Base-by-base conservation (phyloP, 2,888 invertebrate genomes). In the Dolomedes plantarius region DNA sequence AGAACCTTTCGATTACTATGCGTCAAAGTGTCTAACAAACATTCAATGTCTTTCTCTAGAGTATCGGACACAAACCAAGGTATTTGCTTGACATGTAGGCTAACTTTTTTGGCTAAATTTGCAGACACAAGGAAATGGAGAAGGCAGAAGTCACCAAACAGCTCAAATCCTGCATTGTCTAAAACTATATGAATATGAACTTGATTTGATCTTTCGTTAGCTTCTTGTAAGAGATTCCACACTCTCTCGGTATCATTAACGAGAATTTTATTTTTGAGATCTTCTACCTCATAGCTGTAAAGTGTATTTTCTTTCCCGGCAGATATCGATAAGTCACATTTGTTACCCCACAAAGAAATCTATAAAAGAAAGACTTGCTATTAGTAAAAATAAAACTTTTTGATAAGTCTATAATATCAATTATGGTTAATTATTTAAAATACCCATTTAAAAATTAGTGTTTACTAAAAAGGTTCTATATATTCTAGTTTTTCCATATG, bases 61-160 rank as follows among this genome's bases (percentile, higher is more conserved):
- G 95, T 96, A 91, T 99, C 99, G 0, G 98, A 98, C 9, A 99
- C 94, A 91, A 96, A 99, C 99, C 99, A 99, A 0, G 98, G 98
- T 88, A 96, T 94, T 1, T 93, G 93, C 92, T 99, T 98, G 0
- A 95, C 94, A 91, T 97, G 95, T 89, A 98, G 95, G 88, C 95
- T 93, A 31, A 98, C 93, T 92, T 94, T 93, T n/a, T 92, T 91
- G n/a, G 94, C 94, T 28, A 93, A 92, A 89, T 91, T 93, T 88
- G 92, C 93, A 88, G 91, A 91, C 81, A 96, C 91, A 0, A 99
- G 91, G 90, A 95, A 96, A 89, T 96, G 95, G 0, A 96, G 96
- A 0, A 99, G 90, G 90, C 96, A 95, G 0, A 99, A 91, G 91
- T 99, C 99, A 0, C 96, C 94, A 89, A 96, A 95, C 0, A 99